Base-by-base conservation (phyloP, 2,888 invertebrate species). In the Synergus japonicus region DNA sequence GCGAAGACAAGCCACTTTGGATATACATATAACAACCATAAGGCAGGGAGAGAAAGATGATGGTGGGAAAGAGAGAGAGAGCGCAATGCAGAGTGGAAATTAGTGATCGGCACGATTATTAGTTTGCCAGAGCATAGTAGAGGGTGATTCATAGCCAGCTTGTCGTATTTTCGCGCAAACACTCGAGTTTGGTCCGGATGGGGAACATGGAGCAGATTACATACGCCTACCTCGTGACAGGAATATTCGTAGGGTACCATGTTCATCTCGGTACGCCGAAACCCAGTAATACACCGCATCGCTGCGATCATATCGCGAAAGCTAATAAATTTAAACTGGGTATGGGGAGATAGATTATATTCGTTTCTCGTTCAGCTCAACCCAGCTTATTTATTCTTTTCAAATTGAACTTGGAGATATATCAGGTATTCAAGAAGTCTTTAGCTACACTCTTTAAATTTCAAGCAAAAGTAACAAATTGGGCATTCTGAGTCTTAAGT, bases 181-280 rank as follows among this genome's bases (percentile, higher is more conserved):
- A 85, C 86, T 87, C 85, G 84, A 87, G 89, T 88, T 89, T 88
- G 88, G 86, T 87, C 85, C 86, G 90, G 89, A 89, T 89, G 88
- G 89, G 85, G 87, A 90, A 91, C 90, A 90, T 87, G 89, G 84
- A 87, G 84, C 87, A 84, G 83, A 78, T 87, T 85, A 87, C 87
- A 86, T 86, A 85, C 83, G 83, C 86, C 84, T 81, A 79, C 76
- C 81, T 80, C 79, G 85, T 88, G 90, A 90, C 90, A 89, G 90
- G 90, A 90, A 91, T 90, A 91, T 90, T 91, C 90, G 90, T 91
- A 89, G 88, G 88, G 88, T 87, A 86, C 85, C 88, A 87, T 89
- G 89, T 88, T 85, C 86, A 86, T 86, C 88, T 86, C 85, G 87
- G 85, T 86, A 85, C 86, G 84, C 86, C 85, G 87, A 85, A 83